Percentiles rank a stretch among this genome's conserved stretches.
phyloP scores from a whole-genome alignment of 2,888 invertebrate species.

The Amblyteles armatorius region DNA sequence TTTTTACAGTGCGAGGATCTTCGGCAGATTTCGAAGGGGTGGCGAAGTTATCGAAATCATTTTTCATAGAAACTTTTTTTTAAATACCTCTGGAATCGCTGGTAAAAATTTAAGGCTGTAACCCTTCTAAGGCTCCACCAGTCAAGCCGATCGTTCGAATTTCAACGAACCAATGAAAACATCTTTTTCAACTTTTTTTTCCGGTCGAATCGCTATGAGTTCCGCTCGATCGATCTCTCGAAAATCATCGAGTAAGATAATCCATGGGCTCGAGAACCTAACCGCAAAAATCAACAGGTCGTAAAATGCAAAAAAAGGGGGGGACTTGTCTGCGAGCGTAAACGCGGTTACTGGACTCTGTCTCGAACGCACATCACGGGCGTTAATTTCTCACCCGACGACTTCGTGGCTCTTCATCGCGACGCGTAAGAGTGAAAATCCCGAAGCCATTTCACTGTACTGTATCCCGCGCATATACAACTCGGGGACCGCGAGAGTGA shows the following conservation, averaged over 20 bases:
- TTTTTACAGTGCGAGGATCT: background rate
- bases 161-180: background rate
- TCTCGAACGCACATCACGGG: constrained; percentile 60
- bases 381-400: constrained; percentile 42
- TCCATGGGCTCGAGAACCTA: constrained; percentile 6
- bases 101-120: no score
- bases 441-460: constrained; percentile 37
- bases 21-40: background rate
- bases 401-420: constrained; percentile 40
- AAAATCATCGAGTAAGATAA: background rate
- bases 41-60: background rate
- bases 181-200: background rate
- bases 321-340: background rate
- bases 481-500: constrained; percentile 60
- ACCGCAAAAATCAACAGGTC: background rate
- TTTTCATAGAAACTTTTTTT: background rate
- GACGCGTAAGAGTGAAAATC: constrained; percentile 51
- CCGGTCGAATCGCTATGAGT: background rate
- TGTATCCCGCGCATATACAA: constrained; percentile 27
- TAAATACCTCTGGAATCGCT: no score
- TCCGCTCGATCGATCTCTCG: background rate
- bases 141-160: no score
- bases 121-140: no score
- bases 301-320: background rate
- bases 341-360: constrained; percentile 18